Evolutionary conservation across 2,888 invertebrate species (phyloP), one percentile per base, ranked within the genome.

Genomic region (Scrobipalpa costella): DNA sequence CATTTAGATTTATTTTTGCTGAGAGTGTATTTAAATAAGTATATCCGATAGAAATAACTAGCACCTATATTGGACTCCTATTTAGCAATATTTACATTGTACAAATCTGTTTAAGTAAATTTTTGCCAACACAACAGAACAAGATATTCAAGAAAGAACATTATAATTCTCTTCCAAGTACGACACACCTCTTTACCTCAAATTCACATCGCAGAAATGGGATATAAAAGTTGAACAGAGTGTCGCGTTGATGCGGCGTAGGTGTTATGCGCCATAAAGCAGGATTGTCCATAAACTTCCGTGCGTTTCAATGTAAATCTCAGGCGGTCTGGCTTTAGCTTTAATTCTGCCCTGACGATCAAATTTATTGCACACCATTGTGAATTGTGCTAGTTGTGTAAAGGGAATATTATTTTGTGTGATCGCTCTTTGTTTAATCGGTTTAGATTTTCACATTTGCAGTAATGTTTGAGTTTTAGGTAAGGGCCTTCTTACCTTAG

Each of bases 201-300:
- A 13, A 52, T 52, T 27, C 27, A 21, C 21, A 52, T 17, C 40
- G 21, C 47, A 44, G 8, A 11, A 15, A 15, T n/a, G n/a, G 34
- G 34, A 55, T 34, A 55, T 55, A 55, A 55, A 55, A 34, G 33
- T 55, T 34, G 6, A 13, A 33, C 33, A 15, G 55, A 55, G 55
- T 55, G 57, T 44, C 36, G 34, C 33, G 57, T 64, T 62, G 61
- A 64, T 65, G 64, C 61, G 47, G 71, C 69, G 76, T 76, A 71
- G 76, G 76, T 73, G 75, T 74, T 70, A 71, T 70, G 70, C 70
- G 62, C 71, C 69, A 75, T 77, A 76, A 78, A 78, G 70, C 64
- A 74, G 73, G 72, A 72, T 75, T 73, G 72, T 68, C 74, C 70
- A 71, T 73, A 73, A 74, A 74, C 71, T 68, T 64, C 67, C 66